Conservation (phyloP, 2,888 invertebrate genomes). For the Spialia ferax region DNA sequence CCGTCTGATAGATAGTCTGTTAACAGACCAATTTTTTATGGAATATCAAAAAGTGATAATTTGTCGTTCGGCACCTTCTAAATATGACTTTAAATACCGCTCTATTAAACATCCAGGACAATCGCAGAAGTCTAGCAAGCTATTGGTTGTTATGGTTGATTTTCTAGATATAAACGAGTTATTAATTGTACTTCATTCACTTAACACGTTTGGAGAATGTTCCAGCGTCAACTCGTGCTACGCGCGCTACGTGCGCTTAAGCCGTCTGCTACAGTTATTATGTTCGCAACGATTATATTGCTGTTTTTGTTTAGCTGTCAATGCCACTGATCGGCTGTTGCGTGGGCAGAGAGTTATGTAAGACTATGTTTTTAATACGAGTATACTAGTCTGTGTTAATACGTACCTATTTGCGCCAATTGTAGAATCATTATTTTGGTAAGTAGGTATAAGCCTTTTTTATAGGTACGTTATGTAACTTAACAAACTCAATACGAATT, state of each 20-base stretch:
- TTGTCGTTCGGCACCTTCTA: constrained; percentile 39
- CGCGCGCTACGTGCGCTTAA: constrained; percentile 41
- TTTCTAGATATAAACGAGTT: constrained; percentile 41
- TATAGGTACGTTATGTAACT: neutral
- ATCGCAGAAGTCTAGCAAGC: constrained; percentile 6
- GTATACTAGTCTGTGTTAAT: neutral
- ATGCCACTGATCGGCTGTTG: constrained; percentile 43
- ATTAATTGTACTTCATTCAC: constrained; percentile 45
- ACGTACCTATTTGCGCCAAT: neutral
- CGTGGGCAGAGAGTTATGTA: constrained; percentile 45
- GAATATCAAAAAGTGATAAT: constrained; percentile 42
- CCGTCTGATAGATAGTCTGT: too few species aligned
- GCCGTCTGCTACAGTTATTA: constrained; percentile 55
- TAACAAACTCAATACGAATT: neutral
- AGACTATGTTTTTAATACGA: constrained; percentile 7
- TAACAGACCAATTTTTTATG: constrained; percentile 56
- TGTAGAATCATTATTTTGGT: neutral
- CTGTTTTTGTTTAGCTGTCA: constrained; percentile 49
- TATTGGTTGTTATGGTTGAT: constrained; percentile 9
- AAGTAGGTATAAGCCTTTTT: neutral
- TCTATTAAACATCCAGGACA: constrained; percentile 14
- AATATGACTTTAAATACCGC: constrained; percentile 33
- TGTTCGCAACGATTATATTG: constrained; percentile 50
- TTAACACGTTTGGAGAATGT: constrained; percentile 50
- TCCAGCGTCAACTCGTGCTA: constrained; percentile 49